phyloP scores from a whole-genome alignment of 1,140 invertebrate genomes.

The Orius insidiosus region DNA sequence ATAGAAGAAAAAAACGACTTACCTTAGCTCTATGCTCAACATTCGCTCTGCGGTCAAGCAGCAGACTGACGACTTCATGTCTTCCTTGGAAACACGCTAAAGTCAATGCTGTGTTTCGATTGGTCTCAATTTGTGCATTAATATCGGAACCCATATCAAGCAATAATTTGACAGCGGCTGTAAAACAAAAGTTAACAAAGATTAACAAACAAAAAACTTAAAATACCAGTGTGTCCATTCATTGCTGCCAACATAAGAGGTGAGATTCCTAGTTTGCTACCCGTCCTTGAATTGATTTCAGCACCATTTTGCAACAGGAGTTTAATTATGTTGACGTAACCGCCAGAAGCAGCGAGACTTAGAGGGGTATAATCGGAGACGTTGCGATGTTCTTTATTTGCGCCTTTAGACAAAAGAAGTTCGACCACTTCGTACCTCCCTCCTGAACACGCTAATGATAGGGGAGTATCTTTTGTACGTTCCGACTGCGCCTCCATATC shows the following conservation, averaged over 20 bases:
- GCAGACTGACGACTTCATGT: constrained; percentile 89
- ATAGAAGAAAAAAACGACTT: constrained; percentile 14
- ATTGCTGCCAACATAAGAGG: constrained; percentile 98
- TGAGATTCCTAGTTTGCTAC: constrained; percentile 93
- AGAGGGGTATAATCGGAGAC: constrained; percentile 98
- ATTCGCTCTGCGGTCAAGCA: constrained; percentile 93
- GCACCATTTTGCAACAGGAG: constrained; percentile 77
- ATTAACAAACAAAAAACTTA: constrained; percentile 2
- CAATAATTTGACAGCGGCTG: constrained; percentile 67
- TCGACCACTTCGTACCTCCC: constrained; percentile 93
- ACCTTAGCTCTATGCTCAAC: constrained; percentile 97
- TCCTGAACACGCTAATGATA: constrained; percentile 93
- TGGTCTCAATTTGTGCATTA: constrained; percentile 99
- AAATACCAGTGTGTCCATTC: constrained; percentile 83
- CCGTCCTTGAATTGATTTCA: constrained; percentile 96
- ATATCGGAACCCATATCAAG: constrained; percentile 98
- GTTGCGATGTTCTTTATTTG: constrained; percentile 98
- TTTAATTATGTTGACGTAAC: constrained; percentile 97
- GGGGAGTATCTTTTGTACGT: constrained; percentile 93
- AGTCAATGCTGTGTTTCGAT: constrained; percentile 95
- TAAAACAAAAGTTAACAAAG: constrained; percentile 17
- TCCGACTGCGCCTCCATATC: constrained; percentile 98
- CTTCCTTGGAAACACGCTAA: constrained; percentile 98
- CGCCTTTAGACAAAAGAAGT: constrained; percentile 56
- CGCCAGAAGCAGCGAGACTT: constrained; percentile 91